These are phyloP conservation scores for Himalopsyche kuldschensis DNA, from an alignment of 2,888 invertebrate genomes.

Conservation along the genomic window DNA sequence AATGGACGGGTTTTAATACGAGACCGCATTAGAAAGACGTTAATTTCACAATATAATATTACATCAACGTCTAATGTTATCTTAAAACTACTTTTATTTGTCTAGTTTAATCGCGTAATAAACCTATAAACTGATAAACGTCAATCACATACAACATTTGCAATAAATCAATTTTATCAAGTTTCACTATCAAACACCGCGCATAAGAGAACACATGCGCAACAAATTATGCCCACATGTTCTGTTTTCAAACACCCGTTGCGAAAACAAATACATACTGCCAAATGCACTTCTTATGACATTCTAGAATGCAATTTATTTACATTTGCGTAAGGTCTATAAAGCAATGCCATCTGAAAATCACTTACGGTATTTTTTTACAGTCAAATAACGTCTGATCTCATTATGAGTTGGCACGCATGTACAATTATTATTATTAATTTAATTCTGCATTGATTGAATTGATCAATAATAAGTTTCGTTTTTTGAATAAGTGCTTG, in stretches of 20 bases:
- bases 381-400: background rate
- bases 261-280: background rate
- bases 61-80: background rate
- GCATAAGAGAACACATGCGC: slow-evolving; percentile 28
- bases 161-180: background rate
- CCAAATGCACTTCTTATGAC: background rate
- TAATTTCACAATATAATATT: background rate
- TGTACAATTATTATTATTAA: slow-evolving; percentile 4
- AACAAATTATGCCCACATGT: slow-evolving; percentile 33
- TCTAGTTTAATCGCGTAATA: background rate
- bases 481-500: slow-evolving; percentile 4
- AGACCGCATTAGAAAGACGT: background rate
- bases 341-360: background rate
- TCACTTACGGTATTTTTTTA: background rate
- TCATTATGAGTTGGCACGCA: slow-evolving; percentile 28
- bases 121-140: background rate
- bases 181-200: background rate
- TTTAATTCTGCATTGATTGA: slow-evolving; percentile 4
- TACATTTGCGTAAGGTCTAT: background rate
- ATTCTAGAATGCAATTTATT: background rate
- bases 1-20: background rate
- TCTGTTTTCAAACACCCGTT: slow-evolving; percentile 8
- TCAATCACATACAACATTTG: background rate
- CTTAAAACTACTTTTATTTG: background rate
- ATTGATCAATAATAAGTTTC: slow-evolving; percentile 11